Base-by-base conservation (phyloP, 2,113 vertebrate genomes). In the Toxotes jaculatrix region DNA sequence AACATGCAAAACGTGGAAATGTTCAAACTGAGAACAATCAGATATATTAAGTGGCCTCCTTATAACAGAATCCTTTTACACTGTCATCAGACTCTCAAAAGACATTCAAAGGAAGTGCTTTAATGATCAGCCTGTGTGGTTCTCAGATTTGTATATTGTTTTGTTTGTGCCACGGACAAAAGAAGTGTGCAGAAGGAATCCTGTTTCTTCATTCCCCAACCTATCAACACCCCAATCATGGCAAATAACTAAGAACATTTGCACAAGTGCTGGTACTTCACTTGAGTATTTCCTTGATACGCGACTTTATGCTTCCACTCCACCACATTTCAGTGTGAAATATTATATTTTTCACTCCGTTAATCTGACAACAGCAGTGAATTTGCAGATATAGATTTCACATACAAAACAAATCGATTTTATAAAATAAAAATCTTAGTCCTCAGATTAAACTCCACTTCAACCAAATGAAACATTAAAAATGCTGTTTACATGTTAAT, bases 1-100 rank as follows among this genome's bases (percentile, higher is more conserved):
- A 74, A 77, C 71, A 51, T 31, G 71, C 53, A n/a, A 55, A 56
- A 61, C 45, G 81, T 72, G 75, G 70, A 62, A 34, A n/a, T 36
- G 19, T 38, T 73, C 53, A 42, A 21, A n/a, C 21, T 17, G 16
- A 72, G 42, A 36, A 65, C 43, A 4, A 34, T 61, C 32, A 17
- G 56, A 14, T 34, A 34, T 7, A 17, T 32, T 11, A 17, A 31
- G 12, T 6, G 56, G 12, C 19, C 49, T 51, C 19, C 49, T 51
- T 51, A 19, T 21, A 19, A 7, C 47, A 49, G 6, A 49, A 49
- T 19, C 49, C 7, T 21, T 51, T 21, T 21, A 49, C 19, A 9
- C 49, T 17, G 49, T n/a, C 49, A 51, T 51, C 49, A 51, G n/a
- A 21, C 17, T 2, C 47, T 49, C 47, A 49, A 7, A 17, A 17